These are phyloP conservation scores for Haliclystus octoradiatus DNA, from an alignment of 30 jellyfish, hydroid and myxozoan species.

Conservation along the genomic window DNA sequence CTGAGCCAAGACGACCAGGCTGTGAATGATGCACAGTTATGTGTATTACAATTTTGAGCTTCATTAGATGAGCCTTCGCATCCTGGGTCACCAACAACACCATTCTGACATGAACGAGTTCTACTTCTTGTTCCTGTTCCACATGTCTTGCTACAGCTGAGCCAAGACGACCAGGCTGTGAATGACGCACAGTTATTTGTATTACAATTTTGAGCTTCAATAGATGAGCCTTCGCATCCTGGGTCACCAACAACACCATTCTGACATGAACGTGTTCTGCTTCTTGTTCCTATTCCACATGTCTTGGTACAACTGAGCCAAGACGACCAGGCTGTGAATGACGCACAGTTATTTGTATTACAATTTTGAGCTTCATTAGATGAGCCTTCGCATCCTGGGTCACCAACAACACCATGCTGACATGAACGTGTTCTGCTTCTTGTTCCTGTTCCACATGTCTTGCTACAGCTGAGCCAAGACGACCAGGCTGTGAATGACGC, in stretches of 20 bases:
- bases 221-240: not conserved
- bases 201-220: not conserved
- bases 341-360: no score
- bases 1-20: no score
- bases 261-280: not conserved
- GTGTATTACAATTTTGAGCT: not conserved
- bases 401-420: no score
- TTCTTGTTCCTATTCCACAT: not conserved
- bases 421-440: no score
- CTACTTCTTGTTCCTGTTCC: not conserved
- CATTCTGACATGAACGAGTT: not conserved
- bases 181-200: not conserved
- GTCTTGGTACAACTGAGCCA: not conserved
- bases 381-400: no score
- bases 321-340: slow-evolving; percentile 2
- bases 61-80: not conserved
- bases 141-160: not conserved
- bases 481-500: no score
- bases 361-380: no score
- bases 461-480: no score
- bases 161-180: not conserved
- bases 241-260: not conserved
- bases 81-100: no score
- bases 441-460: no score
- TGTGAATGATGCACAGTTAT: no score